These are phyloP conservation scores for Brachyalestes nurse DNA, from an alignment of 2,797 vertebrate species.

Conservation along the genomic window DNA sequence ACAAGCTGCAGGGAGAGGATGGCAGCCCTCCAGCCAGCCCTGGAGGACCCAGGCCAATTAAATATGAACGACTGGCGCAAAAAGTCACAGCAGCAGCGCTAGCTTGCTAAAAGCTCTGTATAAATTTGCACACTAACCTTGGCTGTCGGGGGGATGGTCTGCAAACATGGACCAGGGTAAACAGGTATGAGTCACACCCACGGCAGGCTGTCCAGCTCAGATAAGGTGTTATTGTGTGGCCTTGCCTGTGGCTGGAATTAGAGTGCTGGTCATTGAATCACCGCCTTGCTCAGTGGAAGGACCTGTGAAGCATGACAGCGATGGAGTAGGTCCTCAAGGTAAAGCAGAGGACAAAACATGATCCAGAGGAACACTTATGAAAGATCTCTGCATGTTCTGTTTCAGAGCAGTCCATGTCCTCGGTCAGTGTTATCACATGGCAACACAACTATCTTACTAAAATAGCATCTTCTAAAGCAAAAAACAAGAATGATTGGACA, in stretches of 20 bases:
- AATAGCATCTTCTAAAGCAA: not conserved
- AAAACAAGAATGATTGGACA: not conserved
- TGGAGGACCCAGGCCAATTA: conserved; percentile 40
- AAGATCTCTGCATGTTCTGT: not conserved
- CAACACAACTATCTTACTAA: not conserved
- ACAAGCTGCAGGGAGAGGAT: conserved; percentile 36
- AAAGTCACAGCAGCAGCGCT: conserved; percentile 34
- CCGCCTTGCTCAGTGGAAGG: not conserved
- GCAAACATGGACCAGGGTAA: conserved; percentile 22
- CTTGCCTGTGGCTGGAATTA: conserved; percentile 38
- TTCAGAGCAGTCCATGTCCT: not conserved
- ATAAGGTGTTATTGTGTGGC: conserved; percentile 35
- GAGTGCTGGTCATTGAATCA: conserved; percentile 29
- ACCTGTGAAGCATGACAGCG: not conserved
- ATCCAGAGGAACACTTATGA: not conserved
- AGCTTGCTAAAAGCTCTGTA: not conserved
- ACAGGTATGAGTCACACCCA: conserved; percentile 33
- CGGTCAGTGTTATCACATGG: not conserved
- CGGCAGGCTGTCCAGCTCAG: not conserved
- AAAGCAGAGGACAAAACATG: not conserved
- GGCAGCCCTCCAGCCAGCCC: conserved; percentile 41
- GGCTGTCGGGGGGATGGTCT: conserved; percentile 9
- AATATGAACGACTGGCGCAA: conserved; percentile 30
- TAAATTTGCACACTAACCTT: conserved; percentile 40
- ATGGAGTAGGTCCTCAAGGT: conserved; percentile 7